These are phyloP conservation scores for Merodon equestris DNA, from an alignment of 2,888 invertebrate genomes.

Conservation along the genomic window DNA sequence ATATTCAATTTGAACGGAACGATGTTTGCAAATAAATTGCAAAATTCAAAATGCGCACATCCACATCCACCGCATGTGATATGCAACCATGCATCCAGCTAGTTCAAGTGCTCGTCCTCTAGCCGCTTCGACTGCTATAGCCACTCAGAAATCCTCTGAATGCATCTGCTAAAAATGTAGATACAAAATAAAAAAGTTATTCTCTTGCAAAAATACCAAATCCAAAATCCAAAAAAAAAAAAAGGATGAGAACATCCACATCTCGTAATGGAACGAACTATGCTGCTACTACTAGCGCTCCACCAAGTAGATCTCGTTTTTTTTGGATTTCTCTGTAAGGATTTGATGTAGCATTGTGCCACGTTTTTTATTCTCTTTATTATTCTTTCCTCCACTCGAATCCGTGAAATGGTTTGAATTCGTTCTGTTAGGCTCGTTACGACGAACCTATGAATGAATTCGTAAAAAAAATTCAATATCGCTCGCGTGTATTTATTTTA, in stretches of 20 bases:
- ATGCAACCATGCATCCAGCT: conserved; percentile 67
- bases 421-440: conserved; percentile 31
- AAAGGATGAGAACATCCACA: conserved; percentile 34
- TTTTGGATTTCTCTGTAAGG: conserved; percentile 43
- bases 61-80: conserved; percentile 50
- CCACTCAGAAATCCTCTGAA: conserved; percentile 68
- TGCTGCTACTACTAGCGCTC: neutral
- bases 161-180: conserved; percentile 67
- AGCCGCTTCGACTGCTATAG: conserved; percentile 64
- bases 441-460: conserved; percentile 63
- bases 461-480: conserved; percentile 61
- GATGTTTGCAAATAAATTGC: conserved; percentile 70
- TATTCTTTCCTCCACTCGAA: conserved; percentile 13
- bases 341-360: conserved; percentile 35
- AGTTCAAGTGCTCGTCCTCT: conserved; percentile 56
- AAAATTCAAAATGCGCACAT: conserved; percentile 67
- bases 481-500: conserved; percentile 61
- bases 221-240: too few relatives aligned
- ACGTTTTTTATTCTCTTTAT: conserved; percentile 48
- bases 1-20: conserved; percentile 70
- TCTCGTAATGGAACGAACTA: neutral
- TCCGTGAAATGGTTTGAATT: conserved; percentile 49
- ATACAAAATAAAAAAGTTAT: conserved; percentile 57
- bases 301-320: conserved; percentile 44
- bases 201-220: too few relatives aligned